phyloP scores from a whole-genome alignment of 2,797 vertebrate genomes.

The Dicrostonyx torquatus region DNA sequence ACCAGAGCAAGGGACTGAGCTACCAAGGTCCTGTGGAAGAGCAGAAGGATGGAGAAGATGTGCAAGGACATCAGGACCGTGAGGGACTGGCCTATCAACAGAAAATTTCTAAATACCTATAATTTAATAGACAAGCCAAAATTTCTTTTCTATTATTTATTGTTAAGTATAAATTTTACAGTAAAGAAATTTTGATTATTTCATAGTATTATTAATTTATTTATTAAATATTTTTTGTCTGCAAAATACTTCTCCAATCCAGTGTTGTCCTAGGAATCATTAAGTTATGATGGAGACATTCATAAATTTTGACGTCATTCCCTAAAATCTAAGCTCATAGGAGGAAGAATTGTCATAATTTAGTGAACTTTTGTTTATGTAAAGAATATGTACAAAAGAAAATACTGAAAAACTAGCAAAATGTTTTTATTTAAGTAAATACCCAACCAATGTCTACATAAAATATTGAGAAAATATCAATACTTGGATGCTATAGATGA shows the following conservation, averaged over 20 bases:
- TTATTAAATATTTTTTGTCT: not conserved
- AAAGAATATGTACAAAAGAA: not conserved
- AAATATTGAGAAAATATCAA: not conserved
- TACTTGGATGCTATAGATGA: rapidly evolving
- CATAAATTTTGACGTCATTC: not conserved
- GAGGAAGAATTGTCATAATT: not conserved
- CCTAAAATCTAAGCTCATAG: not conserved
- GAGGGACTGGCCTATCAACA: too few species aligned
- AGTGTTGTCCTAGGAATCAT: not conserved
- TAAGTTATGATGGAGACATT: not conserved
- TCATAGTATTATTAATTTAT: not conserved
- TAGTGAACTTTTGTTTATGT: not conserved
- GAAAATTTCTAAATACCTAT: not conserved
- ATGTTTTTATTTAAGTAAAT: not conserved
- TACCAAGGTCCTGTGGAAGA: too few species aligned
- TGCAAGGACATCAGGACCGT: too few species aligned
- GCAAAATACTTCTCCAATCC: not conserved
- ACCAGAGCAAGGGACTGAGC: too few species aligned
- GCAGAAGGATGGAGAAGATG: too few species aligned
- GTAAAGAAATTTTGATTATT: not conserved
- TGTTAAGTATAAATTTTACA: not conserved
- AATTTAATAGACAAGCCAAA: not conserved
- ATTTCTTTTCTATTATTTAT: not conserved
- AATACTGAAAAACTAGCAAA: not conserved
- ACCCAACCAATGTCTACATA: not conserved